Base-by-base conservation (phyloP, 2,888 invertebrate species). In the Parelbella ahira region DNA sequence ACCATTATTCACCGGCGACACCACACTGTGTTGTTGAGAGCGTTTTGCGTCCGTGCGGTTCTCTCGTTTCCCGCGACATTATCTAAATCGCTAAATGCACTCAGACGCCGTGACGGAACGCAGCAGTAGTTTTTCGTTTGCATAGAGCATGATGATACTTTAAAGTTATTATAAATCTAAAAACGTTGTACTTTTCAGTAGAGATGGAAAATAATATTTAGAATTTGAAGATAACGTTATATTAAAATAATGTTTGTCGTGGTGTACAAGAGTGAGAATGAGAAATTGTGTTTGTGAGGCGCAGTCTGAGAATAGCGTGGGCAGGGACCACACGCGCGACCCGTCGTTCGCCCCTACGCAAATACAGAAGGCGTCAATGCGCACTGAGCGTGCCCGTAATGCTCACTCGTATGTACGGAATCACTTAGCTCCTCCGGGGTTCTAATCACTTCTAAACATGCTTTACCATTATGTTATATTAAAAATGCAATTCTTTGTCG, bases 61-160 rank as follows among this genome's bases (percentile, higher is more conserved):
- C 62, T 66, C 70, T 71, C 63, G 60, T 71, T 62, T 66, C 63
- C 56, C 55, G 44, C 47, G n/a, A 56, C 65, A 71, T 79, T 80
- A 81, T 78, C 75, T 82, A 74, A 81, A 82, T 81, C 67, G 78
- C 71, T 67, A 60, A 73, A 74, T 67, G 74, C 83, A 79, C 79
- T 79, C 70, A 73, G 62, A 33, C n/a, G 23, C 10, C 18, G 25
- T n/a, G 11, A 29, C 33, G 19, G n/a, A n/a, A n/a, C n/a, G n/a
- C n/a, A 28, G 28, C 37, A 10, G n/a, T 25, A 33, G 23, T 25
- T 18, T 25, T 23, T 23, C 3, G 8, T 28, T 28, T 28, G 13
- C 28, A 15, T 28, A 7, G 9, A 8, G 18, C 18, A n/a, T n/a
- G n/a, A n/a, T n/a, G n/a, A n/a, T n/a, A n/a, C n/a, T n/a, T n/a